Percentiles rank a stretch among this genome's conserved stretches.
Conservation (phyloP, 2,113 vertebrate genomes). For the Himantopus leucocephalus region DNA sequence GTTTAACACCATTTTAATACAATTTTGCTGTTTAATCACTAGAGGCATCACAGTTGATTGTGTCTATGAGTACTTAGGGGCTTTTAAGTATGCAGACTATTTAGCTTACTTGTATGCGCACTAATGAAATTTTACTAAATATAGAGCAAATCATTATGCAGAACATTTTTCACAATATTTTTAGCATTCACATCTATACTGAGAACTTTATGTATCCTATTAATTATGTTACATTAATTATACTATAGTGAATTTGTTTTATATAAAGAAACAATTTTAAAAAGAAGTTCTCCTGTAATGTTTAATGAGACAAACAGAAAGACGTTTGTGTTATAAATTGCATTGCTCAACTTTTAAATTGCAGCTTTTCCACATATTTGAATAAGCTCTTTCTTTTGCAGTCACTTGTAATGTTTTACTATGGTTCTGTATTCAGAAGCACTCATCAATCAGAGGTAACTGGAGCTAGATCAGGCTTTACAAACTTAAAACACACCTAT, state of each 20-base stretch:
- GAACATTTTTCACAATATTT: constrained; percentile 18
- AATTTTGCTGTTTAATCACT: constrained; percentile 17
- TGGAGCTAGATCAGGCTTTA: background rate
- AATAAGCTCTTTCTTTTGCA: background rate
- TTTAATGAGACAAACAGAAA: constrained; percentile 2
- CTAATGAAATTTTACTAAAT: constrained; percentile 65
- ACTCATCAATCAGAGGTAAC: background rate
- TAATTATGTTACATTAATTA: constrained; percentile 54
- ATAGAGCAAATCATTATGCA: constrained; percentile 21
- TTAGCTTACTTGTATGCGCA: constrained; percentile 14
- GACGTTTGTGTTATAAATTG: background rate
- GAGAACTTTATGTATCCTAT: constrained; percentile 14
- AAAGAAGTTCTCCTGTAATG: background rate
- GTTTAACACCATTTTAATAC: background rate
- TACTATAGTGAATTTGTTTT: constrained; percentile 1
- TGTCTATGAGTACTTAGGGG: constrained; percentile 18
- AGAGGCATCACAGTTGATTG: background rate
- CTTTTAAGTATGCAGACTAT: constrained; percentile 54
- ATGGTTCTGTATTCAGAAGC: background rate
- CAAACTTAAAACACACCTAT: background rate
- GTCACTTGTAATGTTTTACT: background rate
- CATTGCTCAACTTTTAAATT: constrained; percentile 14
- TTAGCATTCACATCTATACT: constrained; percentile 9
- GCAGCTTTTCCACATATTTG: background rate
- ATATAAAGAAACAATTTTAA: background rate